These are phyloP conservation scores for Eulemur rufifrons DNA, from an alignment of 2,113 vertebrate genomes.

Conservation along the genomic window DNA sequence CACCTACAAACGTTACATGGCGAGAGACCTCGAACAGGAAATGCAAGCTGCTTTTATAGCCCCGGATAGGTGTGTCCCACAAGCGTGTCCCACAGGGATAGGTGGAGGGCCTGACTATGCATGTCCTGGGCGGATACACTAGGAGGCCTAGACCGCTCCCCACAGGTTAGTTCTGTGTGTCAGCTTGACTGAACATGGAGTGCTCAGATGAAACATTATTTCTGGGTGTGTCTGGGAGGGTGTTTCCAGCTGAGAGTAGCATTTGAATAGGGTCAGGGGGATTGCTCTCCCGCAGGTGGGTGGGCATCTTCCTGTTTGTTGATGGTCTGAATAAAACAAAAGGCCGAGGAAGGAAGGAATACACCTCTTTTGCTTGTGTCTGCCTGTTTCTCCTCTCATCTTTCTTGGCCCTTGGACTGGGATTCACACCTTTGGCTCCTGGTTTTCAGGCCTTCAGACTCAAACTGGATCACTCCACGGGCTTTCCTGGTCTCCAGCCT, in stretches of 20 bases:
- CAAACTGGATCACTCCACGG: not conserved
- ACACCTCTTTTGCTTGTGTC: not conserved
- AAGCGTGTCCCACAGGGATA: too few species aligned
- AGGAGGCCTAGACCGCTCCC: too few species aligned
- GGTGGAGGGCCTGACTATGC: too few species aligned
- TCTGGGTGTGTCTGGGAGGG: too few species aligned
- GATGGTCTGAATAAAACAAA: not conserved
- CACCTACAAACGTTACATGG: too few species aligned
- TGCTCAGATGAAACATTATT: not conserved
- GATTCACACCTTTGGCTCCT: not conserved
- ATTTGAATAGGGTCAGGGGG: not conserved
- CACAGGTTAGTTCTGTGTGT: not conserved
- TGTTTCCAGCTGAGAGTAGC: not conserved
- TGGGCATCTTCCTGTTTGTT: too few species aligned
- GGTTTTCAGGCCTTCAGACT: not conserved
- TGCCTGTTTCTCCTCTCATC: too few species aligned
- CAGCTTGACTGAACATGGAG: not conserved
- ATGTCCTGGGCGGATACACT: too few species aligned
- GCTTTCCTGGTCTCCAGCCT: not conserved
- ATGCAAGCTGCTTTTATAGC: too few species aligned
- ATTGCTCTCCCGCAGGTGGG: rapidly evolving
- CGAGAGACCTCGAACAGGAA: too few species aligned
- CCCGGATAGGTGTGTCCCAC: too few species aligned
- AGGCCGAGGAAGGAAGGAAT: not conserved
- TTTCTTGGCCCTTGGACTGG: not conserved